A percentile compares a stretch with the other conserved stretches of the same genome.
These are phyloP conservation scores for Sylvia borin DNA, from an alignment of 2,797 vertebrate genomes.

Conservation along the genomic window DNA sequence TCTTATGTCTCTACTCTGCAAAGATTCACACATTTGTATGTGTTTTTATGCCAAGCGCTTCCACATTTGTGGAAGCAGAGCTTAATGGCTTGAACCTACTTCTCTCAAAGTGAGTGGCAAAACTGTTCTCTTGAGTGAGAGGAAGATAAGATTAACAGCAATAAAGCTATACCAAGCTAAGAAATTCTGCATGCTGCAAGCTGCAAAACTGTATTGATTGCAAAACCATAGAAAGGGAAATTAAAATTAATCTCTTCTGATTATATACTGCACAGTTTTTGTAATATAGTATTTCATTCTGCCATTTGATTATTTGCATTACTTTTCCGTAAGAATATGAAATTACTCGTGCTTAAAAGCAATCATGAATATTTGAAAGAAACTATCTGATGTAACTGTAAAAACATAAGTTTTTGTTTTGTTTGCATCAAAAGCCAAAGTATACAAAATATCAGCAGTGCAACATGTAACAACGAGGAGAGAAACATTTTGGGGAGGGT, in stretches of 20 bases:
- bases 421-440: background rate
- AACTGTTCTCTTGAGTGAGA: slow-evolving; percentile 4
- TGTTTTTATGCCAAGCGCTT: background rate
- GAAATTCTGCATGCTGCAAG: background rate
- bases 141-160: slow-evolving; percentile 17
- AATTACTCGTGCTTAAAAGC: background rate
- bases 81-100: background rate
- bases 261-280: background rate
- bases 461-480: background rate
- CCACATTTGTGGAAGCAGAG: background rate
- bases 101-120: slow-evolving; percentile 13
- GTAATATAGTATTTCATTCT: background rate
- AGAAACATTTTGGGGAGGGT: slow-evolving; percentile 50
- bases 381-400: background rate
- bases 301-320: background rate
- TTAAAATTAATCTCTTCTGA: background rate
- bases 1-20: background rate
- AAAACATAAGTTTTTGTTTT: background rate
- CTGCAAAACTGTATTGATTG: background rate
- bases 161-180: background rate
- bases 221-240: background rate
- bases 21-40: background rate
- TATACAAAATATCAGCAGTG: background rate
- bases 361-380: background rate
- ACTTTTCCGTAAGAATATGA: background rate